A percentile compares a stretch with the other conserved stretches of the same genome.
Evolutionary conservation across 2,113 vertebrate genomes (phyloP).

Genomic region (Australoheros scitulus): DNA sequence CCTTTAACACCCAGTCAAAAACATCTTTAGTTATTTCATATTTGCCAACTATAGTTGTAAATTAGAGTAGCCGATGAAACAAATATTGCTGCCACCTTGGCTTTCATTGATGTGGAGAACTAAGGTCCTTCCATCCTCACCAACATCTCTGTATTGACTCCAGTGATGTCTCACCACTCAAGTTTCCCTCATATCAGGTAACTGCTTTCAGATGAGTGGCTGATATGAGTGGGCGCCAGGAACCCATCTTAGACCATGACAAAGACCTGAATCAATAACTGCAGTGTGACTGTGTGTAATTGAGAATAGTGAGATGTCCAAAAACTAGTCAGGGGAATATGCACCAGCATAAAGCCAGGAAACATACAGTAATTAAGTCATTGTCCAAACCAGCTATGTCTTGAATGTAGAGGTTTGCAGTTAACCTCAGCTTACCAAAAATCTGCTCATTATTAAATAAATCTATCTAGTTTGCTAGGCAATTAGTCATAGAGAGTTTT

Average conservation of each 20-base stretch:
- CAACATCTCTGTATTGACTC: conserved; percentile 38
- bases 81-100: conserved; percentile 37
- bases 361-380: conserved; percentile 38
- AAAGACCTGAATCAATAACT: conserved; percentile 60
- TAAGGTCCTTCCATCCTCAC: conserved; percentile 23
- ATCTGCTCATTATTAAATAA: conserved; percentile 36
- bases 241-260: conserved; percentile 36
- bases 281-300: conserved; percentile 20
- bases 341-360: conserved; percentile 36
- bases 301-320: background rate
- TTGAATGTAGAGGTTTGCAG: conserved; percentile 23
- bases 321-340: conserved; percentile 28
- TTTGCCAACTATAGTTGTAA: conserved; percentile 14
- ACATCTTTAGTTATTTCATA: background rate
- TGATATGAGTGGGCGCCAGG: conserved; percentile 53
- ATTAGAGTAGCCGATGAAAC: conserved; percentile 29
- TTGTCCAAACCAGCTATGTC: conserved; percentile 6
- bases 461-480: background rate
- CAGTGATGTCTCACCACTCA: conserved; percentile 25
- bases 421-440: conserved; percentile 7
- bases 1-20: background rate
- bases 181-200: conserved; percentile 36
- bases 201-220: conserved; percentile 55
- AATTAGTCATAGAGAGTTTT: background rate
- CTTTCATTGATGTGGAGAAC: conserved; percentile 32